These are phyloP conservation scores for Blastobasis adustella DNA, from an alignment of 2,888 invertebrate species.

Conservation along the genomic window DNA sequence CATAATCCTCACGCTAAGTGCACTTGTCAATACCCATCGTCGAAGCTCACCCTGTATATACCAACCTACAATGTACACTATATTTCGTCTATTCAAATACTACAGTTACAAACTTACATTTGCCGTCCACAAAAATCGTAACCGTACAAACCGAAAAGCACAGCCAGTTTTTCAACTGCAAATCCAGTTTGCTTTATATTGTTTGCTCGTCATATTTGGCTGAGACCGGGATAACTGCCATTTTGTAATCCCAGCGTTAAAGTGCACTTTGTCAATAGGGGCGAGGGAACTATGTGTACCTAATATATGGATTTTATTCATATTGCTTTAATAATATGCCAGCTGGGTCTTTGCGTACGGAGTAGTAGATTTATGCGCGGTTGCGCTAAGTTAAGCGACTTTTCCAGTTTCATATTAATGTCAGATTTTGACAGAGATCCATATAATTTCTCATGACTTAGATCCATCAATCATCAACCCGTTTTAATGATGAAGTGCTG, in stretches of 20 bases:
- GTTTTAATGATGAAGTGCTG: too few species aligned
- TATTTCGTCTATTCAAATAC: constrained; percentile 54
- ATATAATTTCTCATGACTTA: too few species aligned
- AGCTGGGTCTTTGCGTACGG: too few species aligned
- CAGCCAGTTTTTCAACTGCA: too few species aligned
- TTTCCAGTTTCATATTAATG: too few species aligned
- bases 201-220: constrained; percentile 34
- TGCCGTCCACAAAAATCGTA: too few species aligned
- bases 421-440: too few species aligned
- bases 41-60: constrained; percentile 30
- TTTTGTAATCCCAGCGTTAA: constrained; percentile 55
- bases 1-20: constrained; percentile 57
- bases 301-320: constrained; percentile 73
- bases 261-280: constrained; percentile 56
- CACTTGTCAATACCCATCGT: constrained; percentile 60
- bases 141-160: too few species aligned
- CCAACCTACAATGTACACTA: constrained; percentile 5
- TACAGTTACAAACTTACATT: neutral
- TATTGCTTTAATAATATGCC: constrained; percentile 58
- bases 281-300: constrained; percentile 40
- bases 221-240: constrained; percentile 38
- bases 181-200: constrained; percentile 26
- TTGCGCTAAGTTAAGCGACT: too few species aligned
- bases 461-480: too few species aligned
- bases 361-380: too few species aligned